These are phyloP conservation scores for Clunio marinus DNA, from an alignment of 2,888 invertebrate genomes.

Conservation along the genomic window DNA sequence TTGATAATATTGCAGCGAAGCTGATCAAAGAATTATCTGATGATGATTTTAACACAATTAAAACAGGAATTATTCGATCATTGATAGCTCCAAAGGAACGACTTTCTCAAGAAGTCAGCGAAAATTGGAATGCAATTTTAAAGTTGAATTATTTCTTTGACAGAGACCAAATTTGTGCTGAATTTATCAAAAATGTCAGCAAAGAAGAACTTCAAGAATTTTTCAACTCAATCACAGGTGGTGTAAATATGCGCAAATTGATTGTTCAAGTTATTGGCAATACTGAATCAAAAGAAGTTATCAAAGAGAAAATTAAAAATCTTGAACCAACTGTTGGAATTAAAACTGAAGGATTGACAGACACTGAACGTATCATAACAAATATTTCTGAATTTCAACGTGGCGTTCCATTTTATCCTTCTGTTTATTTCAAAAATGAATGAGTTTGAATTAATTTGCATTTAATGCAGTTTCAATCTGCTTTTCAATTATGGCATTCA, in stretches of 20 bases:
- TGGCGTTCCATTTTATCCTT: too few species aligned
- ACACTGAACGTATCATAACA: not conserved
- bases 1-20: not conserved
- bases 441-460: too few species aligned
- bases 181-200: slow-evolving; percentile 55
- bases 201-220: slow-evolving; percentile 54
- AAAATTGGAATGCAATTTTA: slow-evolving; percentile 61
- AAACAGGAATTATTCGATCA: not conserved
- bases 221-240: slow-evolving; percentile 55
- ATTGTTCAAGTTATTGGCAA: slow-evolving; percentile 55
- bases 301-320: too few species aligned
- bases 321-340: too few species aligned
- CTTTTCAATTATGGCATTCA: too few species aligned
- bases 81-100: not conserved
- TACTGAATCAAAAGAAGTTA: slow-evolving; percentile 43
- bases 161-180: slow-evolving; percentile 56
- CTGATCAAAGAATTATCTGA: not conserved
- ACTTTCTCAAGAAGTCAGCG: slow-evolving; percentile 45
- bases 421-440: too few species aligned
- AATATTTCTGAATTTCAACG: not conserved
- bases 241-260: slow-evolving; percentile 53
- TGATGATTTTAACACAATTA: slow-evolving; percentile 17
- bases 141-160: slow-evolving; percentile 58
- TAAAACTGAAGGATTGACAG: not conserved
- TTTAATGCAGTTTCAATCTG: too few species aligned